Base-by-base conservation (phyloP, 1,140 invertebrate species). In the Rhyacophila brunnea region DNA sequence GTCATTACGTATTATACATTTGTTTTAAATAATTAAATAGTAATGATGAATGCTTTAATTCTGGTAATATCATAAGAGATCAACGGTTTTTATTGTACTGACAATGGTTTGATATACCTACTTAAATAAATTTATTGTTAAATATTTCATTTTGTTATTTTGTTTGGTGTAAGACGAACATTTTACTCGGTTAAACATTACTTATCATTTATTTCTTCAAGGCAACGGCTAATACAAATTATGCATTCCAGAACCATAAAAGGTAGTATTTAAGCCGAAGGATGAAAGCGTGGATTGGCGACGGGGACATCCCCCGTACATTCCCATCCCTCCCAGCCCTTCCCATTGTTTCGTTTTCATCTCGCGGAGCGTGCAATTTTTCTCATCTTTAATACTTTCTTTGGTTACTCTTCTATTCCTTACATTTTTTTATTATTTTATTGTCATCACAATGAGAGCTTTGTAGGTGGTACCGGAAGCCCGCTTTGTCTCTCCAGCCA, bases 381-480 rank as follows among this genome's bases (percentile, higher is more conserved):
- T 63, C 60, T 63, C 55, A 58, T 57, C 53, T 50, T 57, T 61
- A 61, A 61, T 61, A 54, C 43, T 56, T 57, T 53, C 60, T 57
- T 57, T 57, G 60, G 50, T 58, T 49, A 49, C 40, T 35, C 50
- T 54, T 58, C 51, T 28, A 28, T 32, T 50, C 38, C 19, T 49
- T 40, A 35, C 17, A 58, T 45, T 60, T 40, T 63, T 58, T 58
- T 55, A 58, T 36, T 20, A 32, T 63, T 52, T 58, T 55, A 58
- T 63, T 58, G 60, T 55, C 45, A 32, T 49, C 35, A 56, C 60
- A 63, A 54, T 63, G 60, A 48, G 45, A 35, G 60, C 49, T 54
- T 62, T 62, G 48, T 42, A 50, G 47, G 45, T 56, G 47, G 51
- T 38, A 43, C 47, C 40, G 52, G 52, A 55, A 35, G 47, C 47